Percentiles rank a stretch among this genome's conserved stretches.
These are phyloP conservation scores for Syngnathus scovelli DNA, from an alignment of 2,113 vertebrate species.

Conservation along the genomic window DNA sequence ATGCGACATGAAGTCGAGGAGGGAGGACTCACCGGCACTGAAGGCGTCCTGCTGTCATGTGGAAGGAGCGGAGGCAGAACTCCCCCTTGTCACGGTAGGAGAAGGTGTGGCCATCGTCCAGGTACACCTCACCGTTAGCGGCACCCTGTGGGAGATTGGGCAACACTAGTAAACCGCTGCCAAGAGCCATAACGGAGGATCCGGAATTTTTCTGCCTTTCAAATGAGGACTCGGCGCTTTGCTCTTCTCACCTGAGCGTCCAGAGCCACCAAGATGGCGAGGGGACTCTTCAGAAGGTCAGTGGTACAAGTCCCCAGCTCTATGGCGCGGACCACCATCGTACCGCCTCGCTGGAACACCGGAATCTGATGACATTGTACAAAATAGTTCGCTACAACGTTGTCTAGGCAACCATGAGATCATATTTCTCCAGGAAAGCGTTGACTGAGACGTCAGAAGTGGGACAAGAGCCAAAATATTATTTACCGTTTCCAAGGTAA, in stretches of 20 bases:
- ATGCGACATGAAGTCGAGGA: background rate
- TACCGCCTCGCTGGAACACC: slow-evolving; percentile 87
- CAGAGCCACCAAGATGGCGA: slow-evolving; percentile 77
- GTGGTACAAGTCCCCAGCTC: slow-evolving; percentile 76
- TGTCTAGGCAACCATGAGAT: background rate
- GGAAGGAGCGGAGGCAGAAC: slow-evolving; percentile 78
- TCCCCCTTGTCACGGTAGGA: slow-evolving; percentile 76
- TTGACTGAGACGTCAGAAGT: background rate
- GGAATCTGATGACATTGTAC: slow-evolving; percentile 75
- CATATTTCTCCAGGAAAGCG: background rate
- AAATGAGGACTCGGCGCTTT: slow-evolving; percentile 60
- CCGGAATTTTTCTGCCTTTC: too few species aligned
- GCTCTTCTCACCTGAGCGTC: slow-evolving; percentile 70
- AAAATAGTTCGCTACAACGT: background rate
- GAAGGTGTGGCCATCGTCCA: slow-evolving; percentile 92
- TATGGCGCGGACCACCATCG: slow-evolving; percentile 77
- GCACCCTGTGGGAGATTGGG: slow-evolving; percentile 65
- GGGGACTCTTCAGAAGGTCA: slow-evolving; percentile 70
- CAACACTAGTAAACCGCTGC: background rate
- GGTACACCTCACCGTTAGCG: slow-evolving; percentile 79
- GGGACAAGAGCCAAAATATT: background rate
- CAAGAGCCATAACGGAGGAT: too few species aligned
- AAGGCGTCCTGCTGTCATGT: slow-evolving; percentile 72
- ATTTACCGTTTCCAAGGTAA: slow-evolving; percentile 80
- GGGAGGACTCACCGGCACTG: slow-evolving; percentile 74